phyloP scores from a whole-genome alignment of 2,888 invertebrate genomes.

The Cheiracanthium punctorium region DNA sequence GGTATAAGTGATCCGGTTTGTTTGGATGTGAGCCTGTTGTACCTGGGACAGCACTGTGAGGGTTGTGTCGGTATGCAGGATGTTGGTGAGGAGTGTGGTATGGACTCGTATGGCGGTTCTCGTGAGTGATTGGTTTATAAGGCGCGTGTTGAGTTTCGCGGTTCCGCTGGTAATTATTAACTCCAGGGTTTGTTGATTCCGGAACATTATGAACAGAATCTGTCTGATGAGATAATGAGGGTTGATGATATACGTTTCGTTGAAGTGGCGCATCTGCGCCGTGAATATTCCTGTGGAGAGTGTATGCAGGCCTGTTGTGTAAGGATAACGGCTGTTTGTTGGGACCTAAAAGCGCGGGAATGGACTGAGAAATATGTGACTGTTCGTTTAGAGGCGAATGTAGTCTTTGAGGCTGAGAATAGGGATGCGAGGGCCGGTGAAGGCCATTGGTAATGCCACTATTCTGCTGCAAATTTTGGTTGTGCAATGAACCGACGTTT shows the following conservation, averaged over 20 bases:
- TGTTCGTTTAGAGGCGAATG: neutral
- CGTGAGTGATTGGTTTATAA: neutral
- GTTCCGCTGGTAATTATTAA: neutral
- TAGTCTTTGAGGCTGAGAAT: neutral
- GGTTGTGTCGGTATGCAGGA: too few relatives aligned
- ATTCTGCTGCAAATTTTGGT: neutral
- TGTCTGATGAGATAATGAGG: neutral
- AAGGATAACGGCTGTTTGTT: neutral
- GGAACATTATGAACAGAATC: neutral
- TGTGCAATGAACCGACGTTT: too few relatives aligned
- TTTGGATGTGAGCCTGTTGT: too few relatives aligned
- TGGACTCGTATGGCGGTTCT: neutral
- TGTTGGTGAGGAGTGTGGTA: neutral
- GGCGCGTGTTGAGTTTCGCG: neutral
- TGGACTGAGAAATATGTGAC: neutral
- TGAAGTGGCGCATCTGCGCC: neutral
- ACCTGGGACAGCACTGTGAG: too few relatives aligned
- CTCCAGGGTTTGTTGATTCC: neutral
- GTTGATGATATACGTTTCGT: neutral
- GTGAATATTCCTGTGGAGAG: neutral
- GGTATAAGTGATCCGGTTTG: too few relatives aligned
- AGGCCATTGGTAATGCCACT: neutral
- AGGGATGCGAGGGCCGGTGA: neutral
- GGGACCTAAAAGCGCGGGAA: neutral
- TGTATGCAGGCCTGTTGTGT: neutral